Percentiles rank a stretch among this genome's conserved stretches.
phyloP scores from a whole-genome alignment of 2,113 vertebrate species.

The Xenopus borealis region DNA sequence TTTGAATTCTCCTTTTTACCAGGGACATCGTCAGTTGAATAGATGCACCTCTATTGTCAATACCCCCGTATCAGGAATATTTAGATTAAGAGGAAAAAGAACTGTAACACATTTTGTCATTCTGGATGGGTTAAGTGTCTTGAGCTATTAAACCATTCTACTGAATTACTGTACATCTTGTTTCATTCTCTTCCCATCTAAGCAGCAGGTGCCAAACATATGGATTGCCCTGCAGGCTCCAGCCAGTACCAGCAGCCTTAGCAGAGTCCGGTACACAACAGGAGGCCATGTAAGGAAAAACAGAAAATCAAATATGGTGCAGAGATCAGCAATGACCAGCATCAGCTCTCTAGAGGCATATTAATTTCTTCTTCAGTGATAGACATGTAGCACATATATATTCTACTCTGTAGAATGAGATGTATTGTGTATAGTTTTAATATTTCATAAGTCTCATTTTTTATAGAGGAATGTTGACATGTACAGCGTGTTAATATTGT shows the following conservation, averaged over 20 bases:
- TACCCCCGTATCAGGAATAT: no score
- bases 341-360: neutral
- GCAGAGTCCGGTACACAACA: neutral
- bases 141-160: conserved; percentile 49
- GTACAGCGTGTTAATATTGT: no score
- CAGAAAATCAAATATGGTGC: neutral
- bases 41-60: no score
- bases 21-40: no score
- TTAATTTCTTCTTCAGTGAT: neutral
- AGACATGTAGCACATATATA: neutral
- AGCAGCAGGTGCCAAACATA: conserved; percentile 25
- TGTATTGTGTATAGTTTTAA: no score
- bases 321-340: neutral
- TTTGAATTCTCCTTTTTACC: no score
- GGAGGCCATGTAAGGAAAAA: neutral
- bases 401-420: no score
- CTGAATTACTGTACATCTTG: conserved; percentile 49
- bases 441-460: no score
- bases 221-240: conserved; percentile 10
- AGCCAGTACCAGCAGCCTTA: conserved; percentile 23
- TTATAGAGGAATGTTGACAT: no score
- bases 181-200: conserved; percentile 47
- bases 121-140: neutral
- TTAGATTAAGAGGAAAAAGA: no score
- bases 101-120: no score